Conservation (phyloP, 1,140 invertebrate genomes). For the Oncopeltus fasciatus region DNA sequence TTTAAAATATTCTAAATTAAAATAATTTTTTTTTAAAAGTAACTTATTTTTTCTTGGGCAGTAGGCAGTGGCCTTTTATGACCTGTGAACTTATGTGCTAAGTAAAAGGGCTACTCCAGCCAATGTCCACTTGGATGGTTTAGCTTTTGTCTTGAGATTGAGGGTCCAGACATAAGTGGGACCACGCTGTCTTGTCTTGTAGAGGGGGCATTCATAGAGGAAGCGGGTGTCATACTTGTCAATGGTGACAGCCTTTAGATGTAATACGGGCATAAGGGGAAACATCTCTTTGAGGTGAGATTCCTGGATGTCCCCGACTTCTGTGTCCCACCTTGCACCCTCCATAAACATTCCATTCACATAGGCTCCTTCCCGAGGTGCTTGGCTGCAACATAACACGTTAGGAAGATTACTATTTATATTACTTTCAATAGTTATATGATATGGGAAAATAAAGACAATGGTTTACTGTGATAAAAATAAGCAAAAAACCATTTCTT, state of each 20-base stretch:
- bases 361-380: constrained; percentile 81
- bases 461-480: too few relatives aligned
- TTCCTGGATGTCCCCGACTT: constrained; percentile 60
- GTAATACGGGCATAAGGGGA: constrained; percentile 79
- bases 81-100: too few relatives aligned
- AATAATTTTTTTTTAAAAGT: too few relatives aligned
- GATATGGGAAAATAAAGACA: too few relatives aligned
- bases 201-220: constrained; percentile 84
- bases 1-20: too few relatives aligned
- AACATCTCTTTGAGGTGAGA: constrained; percentile 79
- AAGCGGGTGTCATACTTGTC: constrained; percentile 78
- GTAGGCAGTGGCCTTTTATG: constrained; percentile 5
- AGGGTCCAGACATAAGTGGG: constrained; percentile 93
- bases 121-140: constrained; percentile 77
- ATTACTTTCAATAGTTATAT: too few relatives aligned
- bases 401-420: too few relatives aligned
- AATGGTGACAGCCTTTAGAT: constrained; percentile 51
- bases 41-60: too few relatives aligned
- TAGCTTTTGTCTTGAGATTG: constrained; percentile 79
- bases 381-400: constrained; percentile 37
- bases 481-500: too few relatives aligned
- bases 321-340: constrained; percentile 78
- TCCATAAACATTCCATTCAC: constrained; percentile 85
- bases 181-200: constrained; percentile 74
- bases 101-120: constrained; percentile 81